A percentile compares a stretch with the other conserved stretches of the same genome.
These are phyloP conservation scores for Xanthia icteritia DNA, from an alignment of 2,888 invertebrate genomes.

Conservation along the genomic window DNA sequence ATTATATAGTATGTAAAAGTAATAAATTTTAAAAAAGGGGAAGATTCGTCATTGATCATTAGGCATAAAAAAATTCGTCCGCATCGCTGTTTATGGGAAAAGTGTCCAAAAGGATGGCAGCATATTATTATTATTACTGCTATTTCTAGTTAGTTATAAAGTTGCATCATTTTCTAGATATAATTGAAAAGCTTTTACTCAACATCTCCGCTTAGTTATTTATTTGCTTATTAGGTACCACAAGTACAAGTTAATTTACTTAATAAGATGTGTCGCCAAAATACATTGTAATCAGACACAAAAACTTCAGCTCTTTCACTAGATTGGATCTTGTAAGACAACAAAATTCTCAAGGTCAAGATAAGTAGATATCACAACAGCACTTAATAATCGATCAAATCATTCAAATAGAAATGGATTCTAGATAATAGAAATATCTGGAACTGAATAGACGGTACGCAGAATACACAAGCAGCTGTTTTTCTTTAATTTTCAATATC, in stretches of 20 bases:
- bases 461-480: constrained; percentile 29
- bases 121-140: too few relatives aligned
- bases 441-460: background rate
- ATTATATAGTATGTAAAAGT: too few relatives aligned
- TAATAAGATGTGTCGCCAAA: background rate
- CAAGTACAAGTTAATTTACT: too few relatives aligned
- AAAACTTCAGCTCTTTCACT: background rate
- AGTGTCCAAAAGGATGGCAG: too few relatives aligned
- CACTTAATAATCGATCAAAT: background rate
- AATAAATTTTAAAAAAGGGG: too few relatives aligned
- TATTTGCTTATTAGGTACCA: background rate
- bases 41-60: too few relatives aligned
- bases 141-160: too few relatives aligned
- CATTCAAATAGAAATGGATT: constrained; percentile 11
- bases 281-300: background rate
- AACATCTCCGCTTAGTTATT: background rate
- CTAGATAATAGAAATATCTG: constrained; percentile 26
- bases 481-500: constrained; percentile 30
- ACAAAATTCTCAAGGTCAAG: background rate
- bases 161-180: too few relatives aligned
- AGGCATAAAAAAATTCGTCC: too few relatives aligned
- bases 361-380: background rate
- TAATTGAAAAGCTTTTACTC: background rate
- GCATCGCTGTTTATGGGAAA: too few relatives aligned
- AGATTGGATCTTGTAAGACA: background rate